Conservation (phyloP, 1,140 invertebrate species). For the Microplitis demolitor region DNA sequence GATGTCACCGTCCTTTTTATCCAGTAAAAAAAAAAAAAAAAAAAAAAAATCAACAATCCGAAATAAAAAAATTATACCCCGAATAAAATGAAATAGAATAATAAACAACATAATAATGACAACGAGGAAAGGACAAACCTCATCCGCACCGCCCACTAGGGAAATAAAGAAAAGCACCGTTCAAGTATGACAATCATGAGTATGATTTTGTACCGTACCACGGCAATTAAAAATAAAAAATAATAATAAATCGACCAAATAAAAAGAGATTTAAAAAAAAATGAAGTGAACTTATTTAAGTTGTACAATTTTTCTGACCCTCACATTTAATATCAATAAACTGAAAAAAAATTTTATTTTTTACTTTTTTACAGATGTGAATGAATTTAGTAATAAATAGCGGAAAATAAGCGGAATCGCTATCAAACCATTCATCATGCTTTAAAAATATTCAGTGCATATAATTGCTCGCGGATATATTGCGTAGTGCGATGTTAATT, state of each 20-base stretch:
- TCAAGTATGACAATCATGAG: constrained; percentile 51
- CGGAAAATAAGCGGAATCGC: too few species aligned
- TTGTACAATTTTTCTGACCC: too few species aligned
- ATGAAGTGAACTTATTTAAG: too few species aligned
- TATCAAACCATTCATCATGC: too few species aligned
- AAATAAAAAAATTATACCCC: neutral
- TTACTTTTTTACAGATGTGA: too few species aligned
- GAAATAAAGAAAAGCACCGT: constrained; percentile 60
- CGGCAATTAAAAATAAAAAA: neutral
- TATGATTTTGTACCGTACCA: too few species aligned
- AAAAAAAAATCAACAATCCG: constrained; percentile 2
- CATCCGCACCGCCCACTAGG: constrained; percentile 54
- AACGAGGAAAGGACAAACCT: constrained; percentile 55
- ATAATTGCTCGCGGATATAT: too few species aligned
- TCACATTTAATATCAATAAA: too few species aligned
- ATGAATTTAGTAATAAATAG: too few species aligned
- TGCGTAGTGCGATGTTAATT: too few species aligned
- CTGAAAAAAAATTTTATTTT: too few species aligned
- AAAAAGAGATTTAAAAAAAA: neutral
- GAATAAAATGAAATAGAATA: constrained; percentile 24
- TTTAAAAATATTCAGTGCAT: too few species aligned
- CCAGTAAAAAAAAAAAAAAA: constrained; percentile 35
- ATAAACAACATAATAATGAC: constrained; percentile 38
- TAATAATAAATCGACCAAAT: neutral
- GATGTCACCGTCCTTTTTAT: constrained; percentile 48